Evolutionary conservation across 2,888 invertebrate genomes (phyloP).

Genomic region (Pheosia gnoma): DNA sequence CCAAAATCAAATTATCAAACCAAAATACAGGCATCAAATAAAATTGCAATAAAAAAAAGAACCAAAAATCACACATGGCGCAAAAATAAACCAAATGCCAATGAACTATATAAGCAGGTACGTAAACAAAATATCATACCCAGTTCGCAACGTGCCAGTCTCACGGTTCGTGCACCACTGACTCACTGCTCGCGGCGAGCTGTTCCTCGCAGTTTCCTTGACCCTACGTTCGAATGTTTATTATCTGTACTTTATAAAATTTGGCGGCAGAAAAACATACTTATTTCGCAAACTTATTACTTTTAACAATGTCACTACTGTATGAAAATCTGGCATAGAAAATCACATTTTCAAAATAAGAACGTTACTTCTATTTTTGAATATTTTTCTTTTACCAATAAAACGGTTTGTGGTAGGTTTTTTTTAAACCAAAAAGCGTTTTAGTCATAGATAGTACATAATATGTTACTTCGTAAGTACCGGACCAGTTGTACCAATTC

Average conservation of each 20-base stretch:
- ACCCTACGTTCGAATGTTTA: conserved; percentile 18
- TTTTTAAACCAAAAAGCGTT: too few species aligned
- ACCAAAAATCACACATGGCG: background rate
- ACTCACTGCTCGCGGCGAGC: conserved; percentile 14
- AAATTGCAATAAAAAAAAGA: background rate
- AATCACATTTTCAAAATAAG: too few species aligned
- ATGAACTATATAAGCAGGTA: background rate
- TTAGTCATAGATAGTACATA: too few species aligned
- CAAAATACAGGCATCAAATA: background rate
- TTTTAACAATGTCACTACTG: too few species aligned
- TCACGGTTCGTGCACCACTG: conserved; percentile 28
- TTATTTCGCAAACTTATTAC: background rate
- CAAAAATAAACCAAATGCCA: background rate
- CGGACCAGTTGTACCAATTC: too few species aligned
- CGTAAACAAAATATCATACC: conserved; percentile 6
- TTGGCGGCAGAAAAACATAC: background rate
- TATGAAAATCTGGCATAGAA: too few species aligned
- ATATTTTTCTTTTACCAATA: too few species aligned
- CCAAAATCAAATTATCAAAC: too few species aligned
- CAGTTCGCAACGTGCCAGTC: conserved; percentile 2
- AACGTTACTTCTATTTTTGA: too few species aligned
- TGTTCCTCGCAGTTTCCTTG: conserved; percentile 15
- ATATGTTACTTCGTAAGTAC: too few species aligned
- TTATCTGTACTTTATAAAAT: conserved; percentile 5
- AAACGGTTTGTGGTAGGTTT: too few species aligned